Evolutionary conservation across 2,113 vertebrate genomes (phyloP).

Genomic region (Rhinolophus sinicus): DNA sequence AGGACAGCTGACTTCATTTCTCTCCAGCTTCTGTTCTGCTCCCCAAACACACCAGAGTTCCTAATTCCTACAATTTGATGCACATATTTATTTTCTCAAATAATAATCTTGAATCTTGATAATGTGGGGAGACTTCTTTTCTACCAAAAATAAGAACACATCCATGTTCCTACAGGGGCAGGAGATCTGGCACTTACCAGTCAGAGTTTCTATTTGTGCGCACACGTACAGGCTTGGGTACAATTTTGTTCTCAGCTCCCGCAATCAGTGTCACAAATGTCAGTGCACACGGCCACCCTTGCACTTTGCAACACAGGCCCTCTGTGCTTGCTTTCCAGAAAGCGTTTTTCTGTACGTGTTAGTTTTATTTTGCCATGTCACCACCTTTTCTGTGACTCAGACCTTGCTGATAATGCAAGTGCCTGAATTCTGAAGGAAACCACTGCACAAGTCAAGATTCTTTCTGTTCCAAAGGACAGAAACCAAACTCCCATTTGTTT

Average conservation of each 20-base stretch:
- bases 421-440: neutral
- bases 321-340: neutral
- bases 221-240: fast-evolving
- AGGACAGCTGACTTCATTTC: neutral
- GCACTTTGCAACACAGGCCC: neutral
- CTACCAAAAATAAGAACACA: neutral
- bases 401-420: neutral
- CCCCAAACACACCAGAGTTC: neutral
- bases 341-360: neutral
- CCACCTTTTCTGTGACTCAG: neutral
- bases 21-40: neutral
- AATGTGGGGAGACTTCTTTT: neutral
- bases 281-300: neutral
- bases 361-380: no score
- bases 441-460: neutral
- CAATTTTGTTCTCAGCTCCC: neutral
- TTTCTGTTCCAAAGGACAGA: neutral
- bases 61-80: neutral
- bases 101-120: neutral
- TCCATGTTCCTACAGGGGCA: neutral
- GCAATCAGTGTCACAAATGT: neutral
- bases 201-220: neutral
- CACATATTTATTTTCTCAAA: neutral
- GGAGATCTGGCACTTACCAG: neutral
- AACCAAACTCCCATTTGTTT: neutral